These are phyloP conservation scores for Archips xylosteana DNA, from an alignment of 2,888 invertebrate genomes.

Conservation along the genomic window DNA sequence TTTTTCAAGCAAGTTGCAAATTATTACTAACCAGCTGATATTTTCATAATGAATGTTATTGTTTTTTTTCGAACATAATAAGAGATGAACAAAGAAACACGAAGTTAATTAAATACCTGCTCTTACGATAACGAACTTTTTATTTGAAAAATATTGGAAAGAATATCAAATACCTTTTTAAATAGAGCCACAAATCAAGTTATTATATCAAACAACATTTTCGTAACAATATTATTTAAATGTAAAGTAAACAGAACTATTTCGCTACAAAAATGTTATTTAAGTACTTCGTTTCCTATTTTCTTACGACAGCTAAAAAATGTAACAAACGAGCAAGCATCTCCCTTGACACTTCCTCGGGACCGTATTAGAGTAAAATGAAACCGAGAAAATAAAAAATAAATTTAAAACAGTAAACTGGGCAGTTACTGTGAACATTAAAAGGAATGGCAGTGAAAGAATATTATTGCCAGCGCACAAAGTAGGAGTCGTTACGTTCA, in stretches of 20 bases:
- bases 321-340: slow-evolving; percentile 33
- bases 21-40: too few species aligned
- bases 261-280: neutral
- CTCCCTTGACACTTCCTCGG: slow-evolving; percentile 35
- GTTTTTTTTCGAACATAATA: too few species aligned
- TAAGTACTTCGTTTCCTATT: neutral
- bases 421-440: slow-evolving; percentile 29
- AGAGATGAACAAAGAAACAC: too few species aligned
- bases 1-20: too few species aligned
- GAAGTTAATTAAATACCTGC: too few species aligned
- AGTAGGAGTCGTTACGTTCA: slow-evolving; percentile 7
- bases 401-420: slow-evolving; percentile 40
- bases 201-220: neutral
- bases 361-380: slow-evolving; percentile 38
- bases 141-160: too few species aligned
- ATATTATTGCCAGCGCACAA: slow-evolving; percentile 27
- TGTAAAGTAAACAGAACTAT: neutral
- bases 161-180: too few species aligned
- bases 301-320: slow-evolving; percentile 7
- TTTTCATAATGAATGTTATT: too few species aligned
- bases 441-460: slow-evolving; percentile 32
- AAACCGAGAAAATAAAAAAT: slow-evolving; percentile 34
- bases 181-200: too few species aligned
- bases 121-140: too few species aligned
- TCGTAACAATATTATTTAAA: neutral